Conservation (phyloP, 1,140 invertebrate species). For the Microvelia longipes region DNA sequence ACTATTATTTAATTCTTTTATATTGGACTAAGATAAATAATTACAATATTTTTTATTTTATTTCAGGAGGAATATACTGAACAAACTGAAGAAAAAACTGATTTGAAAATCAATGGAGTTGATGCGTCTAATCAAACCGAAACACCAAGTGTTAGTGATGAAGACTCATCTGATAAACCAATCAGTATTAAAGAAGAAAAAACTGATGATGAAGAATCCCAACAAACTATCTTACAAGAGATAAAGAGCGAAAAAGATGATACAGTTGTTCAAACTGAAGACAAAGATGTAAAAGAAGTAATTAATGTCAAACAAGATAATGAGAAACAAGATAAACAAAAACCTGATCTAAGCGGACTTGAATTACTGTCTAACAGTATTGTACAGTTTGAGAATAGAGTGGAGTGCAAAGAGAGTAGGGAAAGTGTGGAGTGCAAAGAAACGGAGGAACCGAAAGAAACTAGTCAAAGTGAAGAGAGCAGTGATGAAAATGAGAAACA, state of each 20-base stretch:
- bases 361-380: conserved; percentile 69
- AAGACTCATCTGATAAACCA: conserved; percentile 16
- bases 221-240: not conserved
- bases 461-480: conserved; percentile 11
- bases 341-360: conserved; percentile 57
- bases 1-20: too few species aligned
- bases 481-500: conserved; percentile 2
- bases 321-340: conserved; percentile 13
- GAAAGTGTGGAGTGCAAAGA: conserved; percentile 54
- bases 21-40: too few species aligned
- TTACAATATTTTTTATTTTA: too few species aligned
- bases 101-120: conserved; percentile 34
- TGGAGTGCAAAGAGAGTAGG: conserved; percentile 23
- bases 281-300: conserved; percentile 8
- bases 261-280: not conserved
- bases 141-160: conserved; percentile 33
- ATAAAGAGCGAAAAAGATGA: not conserved
- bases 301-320: conserved; percentile 15
- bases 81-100: conserved; percentile 20
- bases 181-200: conserved; percentile 2
- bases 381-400: conserved; percentile 42
- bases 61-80: not conserved
- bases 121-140: conserved; percentile 70
- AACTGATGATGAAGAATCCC: conserved; percentile 3
- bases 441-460: conserved; percentile 22